phyloP scores from a whole-genome alignment of 2,888 invertebrate genomes.

The Phortica okadai region DNA sequence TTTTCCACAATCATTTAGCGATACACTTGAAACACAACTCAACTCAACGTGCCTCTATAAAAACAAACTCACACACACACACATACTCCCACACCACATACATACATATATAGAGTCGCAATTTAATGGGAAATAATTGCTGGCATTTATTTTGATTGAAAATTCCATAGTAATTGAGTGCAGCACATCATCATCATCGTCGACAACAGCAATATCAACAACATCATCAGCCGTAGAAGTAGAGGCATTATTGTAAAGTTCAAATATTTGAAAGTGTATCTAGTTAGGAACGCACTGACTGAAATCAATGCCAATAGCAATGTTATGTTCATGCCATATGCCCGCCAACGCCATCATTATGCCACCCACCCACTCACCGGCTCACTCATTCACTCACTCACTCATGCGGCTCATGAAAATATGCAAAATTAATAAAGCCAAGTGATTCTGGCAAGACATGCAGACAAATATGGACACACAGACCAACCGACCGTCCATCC shows the following conservation, averaged over 20 bases:
- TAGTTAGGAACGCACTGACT: not conserved
- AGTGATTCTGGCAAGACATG: constrained; percentile 28
- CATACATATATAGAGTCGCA: no score
- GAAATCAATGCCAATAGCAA: constrained; percentile 25
- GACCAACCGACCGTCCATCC: no score
- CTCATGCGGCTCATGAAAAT: constrained; percentile 15
- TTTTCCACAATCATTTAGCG: constrained; percentile 4
- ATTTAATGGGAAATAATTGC: constrained; percentile 46
- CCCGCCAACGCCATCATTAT: not conserved
- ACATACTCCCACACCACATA: not conserved
- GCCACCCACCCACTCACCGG: not conserved
- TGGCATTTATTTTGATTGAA: constrained; percentile 55
- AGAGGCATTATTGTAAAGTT: not conserved
- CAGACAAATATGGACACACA: constrained; percentile 28
- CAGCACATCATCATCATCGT: constrained; percentile 31
- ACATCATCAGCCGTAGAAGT: not conserved
- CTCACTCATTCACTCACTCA: constrained; percentile 13
- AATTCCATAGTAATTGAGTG: constrained; percentile 53
- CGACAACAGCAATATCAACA: constrained; percentile 8
- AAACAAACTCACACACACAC: not conserved
- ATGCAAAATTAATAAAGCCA: constrained; percentile 45
- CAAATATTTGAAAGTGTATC: constrained; percentile 7
- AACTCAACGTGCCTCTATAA: not conserved
- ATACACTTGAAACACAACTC: not conserved
- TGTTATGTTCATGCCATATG: not conserved